These are phyloP conservation scores for Tipula vernalis DNA, from an alignment of 2,888 invertebrate species.

Conservation along the genomic window DNA sequence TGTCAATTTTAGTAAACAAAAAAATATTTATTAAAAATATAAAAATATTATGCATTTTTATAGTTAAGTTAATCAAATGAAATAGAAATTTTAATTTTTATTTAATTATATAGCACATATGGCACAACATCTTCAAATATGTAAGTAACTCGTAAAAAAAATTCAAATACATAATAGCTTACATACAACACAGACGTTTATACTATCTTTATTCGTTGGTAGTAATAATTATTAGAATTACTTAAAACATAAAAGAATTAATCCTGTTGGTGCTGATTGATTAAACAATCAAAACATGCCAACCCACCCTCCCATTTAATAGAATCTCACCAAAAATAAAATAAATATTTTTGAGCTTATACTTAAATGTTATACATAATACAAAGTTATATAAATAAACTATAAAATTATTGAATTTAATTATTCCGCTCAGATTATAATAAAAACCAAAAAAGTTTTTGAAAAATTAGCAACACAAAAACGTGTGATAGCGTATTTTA, in stretches of 20 bases:
- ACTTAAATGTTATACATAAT: neutral
- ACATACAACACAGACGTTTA: neutral
- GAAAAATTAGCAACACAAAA: constrained; percentile 8
- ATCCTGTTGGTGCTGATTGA: neutral
- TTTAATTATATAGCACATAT: neutral
- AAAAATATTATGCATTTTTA: neutral
- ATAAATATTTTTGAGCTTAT: neutral
- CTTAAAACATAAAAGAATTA: neutral
- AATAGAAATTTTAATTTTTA: neutral
- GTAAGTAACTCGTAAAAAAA: neutral
- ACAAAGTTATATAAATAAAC: neutral
- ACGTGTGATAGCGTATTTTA: constrained; percentile 12
- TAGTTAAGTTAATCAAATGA: neutral
- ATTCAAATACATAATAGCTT: neutral
- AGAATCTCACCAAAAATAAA: neutral
- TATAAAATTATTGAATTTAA: neutral
- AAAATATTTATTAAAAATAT: neutral
- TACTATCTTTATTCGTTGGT: no score
- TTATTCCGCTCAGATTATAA: neutral
- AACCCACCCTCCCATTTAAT: neutral
- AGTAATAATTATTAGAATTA: neutral
- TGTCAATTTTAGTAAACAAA: neutral
- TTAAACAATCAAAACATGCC: neutral
- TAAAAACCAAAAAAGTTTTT: neutral
- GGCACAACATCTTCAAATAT: neutral